phyloP scores from a whole-genome alignment of 2,797 vertebrate species.

The Merluccius polli region DNA sequence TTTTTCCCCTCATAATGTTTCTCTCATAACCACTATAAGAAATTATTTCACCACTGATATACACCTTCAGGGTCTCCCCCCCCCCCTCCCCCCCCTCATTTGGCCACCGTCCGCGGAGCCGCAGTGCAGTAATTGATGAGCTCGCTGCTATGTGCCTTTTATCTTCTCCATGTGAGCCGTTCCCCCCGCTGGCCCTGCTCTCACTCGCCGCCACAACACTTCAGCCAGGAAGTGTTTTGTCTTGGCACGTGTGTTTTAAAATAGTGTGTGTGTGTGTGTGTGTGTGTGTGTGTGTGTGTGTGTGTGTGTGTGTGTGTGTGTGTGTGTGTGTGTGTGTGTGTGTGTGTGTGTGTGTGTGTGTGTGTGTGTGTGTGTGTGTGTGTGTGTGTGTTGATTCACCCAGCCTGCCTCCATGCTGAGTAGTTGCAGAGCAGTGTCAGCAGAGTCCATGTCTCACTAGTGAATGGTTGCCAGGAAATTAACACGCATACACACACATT shows the following conservation, averaged over 20 bases:
- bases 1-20: too few relatives aligned
- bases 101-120: constrained; percentile 13
- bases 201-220: not conserved
- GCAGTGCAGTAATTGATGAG: constrained; percentile 46
- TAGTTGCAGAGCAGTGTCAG: constrained; percentile 41
- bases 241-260: too few relatives aligned
- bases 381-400: constrained; percentile 50
- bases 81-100: not conserved
- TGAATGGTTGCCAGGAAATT: constrained; percentile 26
- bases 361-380: not conserved
- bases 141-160: not conserved
- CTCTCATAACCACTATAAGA: too few relatives aligned
- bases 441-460: constrained; percentile 31
- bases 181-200: not conserved
- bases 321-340: not conserved
- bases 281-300: not conserved
- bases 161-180: not conserved
- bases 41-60: not conserved
- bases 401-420: constrained; percentile 35
- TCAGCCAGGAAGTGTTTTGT: too few relatives aligned
- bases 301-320: constrained; percentile 3
- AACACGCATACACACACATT: constrained; percentile 1
- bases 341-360: constrained; percentile 23
- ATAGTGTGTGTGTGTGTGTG: too few relatives aligned
- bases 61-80: too few relatives aligned